These are phyloP conservation scores for zebrafish (Danio rerio) DNA, from an alignment of 2,113 vertebrate species.

Conservation along the genomic window GRCz12tu NC_133188.1:12680001-12680500, in stretches of 20 bases:
- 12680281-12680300: conserved; percentile 3
- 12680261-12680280: conserved; percentile 27
- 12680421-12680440: background rate
- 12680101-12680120: conserved; percentile 9
- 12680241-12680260: conserved; percentile 32
- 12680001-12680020: conserved; percentile 57
- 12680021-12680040: conserved; percentile 41
- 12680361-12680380: background rate
- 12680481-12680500: background rate
- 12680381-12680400: background rate
- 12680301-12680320: conserved; percentile 12
- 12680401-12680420: background rate
- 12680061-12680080: conserved; percentile 34
- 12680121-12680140: conserved; percentile 28
- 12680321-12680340: conserved; percentile 11
- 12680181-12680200: conserved; percentile 19
- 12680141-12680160: conserved; percentile 35
- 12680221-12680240: background rate
- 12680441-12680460: background rate
- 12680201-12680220: conserved; percentile 3
- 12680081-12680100: background rate
- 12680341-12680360: background rate
- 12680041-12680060: conserved; percentile 42
- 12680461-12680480: background rate
- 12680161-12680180: conserved; percentile 25